Base-by-base conservation (phyloP, 1,140 invertebrate genomes). In the Paracyclopina nana region DNA sequence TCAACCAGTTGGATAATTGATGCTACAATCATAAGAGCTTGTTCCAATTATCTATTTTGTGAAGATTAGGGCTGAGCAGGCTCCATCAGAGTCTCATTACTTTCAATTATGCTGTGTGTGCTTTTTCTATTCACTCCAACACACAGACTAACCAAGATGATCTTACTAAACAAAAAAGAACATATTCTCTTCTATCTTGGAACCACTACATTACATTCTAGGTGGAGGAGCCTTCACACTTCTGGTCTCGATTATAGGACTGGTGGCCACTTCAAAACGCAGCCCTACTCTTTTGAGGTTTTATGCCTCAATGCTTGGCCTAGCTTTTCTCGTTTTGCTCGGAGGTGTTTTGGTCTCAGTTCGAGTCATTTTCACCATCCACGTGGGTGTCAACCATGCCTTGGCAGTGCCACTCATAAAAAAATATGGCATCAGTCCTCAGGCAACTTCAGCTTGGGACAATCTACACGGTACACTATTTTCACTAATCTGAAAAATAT, bases 231-330 rank as follows among this genome's bases (percentile, higher is more conserved):
- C 20, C 5, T 38, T 38, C 9, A 38, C 34, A 5, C 34, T 38
- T 3, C 14, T 38, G 34, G 34, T 38, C 3, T 38, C 34, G 20
- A 20, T 38, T 3, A 20, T 38, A 16, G 34, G 34, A n/a, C 34
- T 38, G 14, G 14, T 38, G 34, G 34, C 34, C 34, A 38, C 34
- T 38, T 38, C 34, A n/a, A 38, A 38, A 38, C 34, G 34, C 5
- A 38, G 34, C 8, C 34, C 34, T 9, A 16, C n/a, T 9, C 34
- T 38, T 8, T 20, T 38, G 4, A 20, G 14, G 5, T 38, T 38
- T 20, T 38, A 38, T 20, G 34, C 34, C 4, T 38, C 20, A 5
- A 16, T n/a, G n/a, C 34, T 38, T 38, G 14, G 34, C 20, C 20
- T 38, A 20, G 34, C 34, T 5, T 38, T 38, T 38, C 20, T 38